These are phyloP conservation scores for Salvelinus sp. DNA, from an alignment of 2,113 vertebrate genomes.

Conservation along the genomic window DNA sequence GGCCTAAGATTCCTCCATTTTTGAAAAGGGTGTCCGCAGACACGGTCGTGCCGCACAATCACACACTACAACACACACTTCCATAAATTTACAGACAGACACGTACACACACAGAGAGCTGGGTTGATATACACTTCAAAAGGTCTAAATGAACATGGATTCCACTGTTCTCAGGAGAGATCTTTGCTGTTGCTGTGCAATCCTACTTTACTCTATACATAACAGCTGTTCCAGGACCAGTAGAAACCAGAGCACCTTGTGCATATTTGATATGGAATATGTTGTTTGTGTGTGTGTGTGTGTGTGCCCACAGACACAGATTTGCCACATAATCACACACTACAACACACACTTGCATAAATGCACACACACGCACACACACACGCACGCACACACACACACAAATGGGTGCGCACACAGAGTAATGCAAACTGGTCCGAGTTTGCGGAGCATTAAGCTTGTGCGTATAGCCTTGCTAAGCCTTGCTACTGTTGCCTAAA, in stretches of 20 bases:
- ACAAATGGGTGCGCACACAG: neutral
- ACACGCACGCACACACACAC: constrained; percentile 14
- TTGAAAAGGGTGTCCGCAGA: constrained; percentile 59
- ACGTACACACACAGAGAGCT: constrained; percentile 12
- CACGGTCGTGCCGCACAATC: constrained; percentile 13
- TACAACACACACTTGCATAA: neutral
- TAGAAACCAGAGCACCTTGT: neutral
- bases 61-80: neutral
- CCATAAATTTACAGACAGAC: neutral
- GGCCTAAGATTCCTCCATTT: constrained; percentile 47
- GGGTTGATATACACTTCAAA: too few species aligned
- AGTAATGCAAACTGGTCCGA: neutral
- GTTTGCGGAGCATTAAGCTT: neutral
- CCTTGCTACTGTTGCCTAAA: neutral
- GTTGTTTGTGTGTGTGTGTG: too few species aligned
- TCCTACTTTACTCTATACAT: too few species aligned
- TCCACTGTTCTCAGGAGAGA: too few species aligned
- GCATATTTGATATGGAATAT: too few species aligned
- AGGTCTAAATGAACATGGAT: too few species aligned
- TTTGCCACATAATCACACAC: neutral
- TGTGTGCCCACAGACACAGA: constrained; percentile 31
- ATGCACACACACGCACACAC: neutral
- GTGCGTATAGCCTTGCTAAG: constrained; percentile 1
- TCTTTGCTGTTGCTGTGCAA: too few species aligned
- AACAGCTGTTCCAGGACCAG: too few species aligned